Base-by-base conservation (phyloP, 2,113 vertebrate genomes). In the Camarhynchus parvulus region DNA sequence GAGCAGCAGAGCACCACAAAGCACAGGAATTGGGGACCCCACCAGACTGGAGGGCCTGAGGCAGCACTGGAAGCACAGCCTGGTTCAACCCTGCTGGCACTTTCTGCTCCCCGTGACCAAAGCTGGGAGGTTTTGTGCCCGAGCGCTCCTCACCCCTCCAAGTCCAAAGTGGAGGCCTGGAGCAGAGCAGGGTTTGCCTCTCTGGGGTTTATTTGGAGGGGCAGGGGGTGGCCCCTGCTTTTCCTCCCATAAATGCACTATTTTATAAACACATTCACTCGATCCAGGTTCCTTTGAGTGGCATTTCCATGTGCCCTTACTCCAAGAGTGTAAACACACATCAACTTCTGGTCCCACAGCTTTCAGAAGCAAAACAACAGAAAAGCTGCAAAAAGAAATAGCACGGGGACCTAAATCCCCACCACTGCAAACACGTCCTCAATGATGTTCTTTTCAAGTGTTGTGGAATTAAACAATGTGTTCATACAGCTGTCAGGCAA, bases 401-500 rank as follows among this genome's bases (percentile, higher is more conserved):
- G 95, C 93, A 91, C 9, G 31, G 89, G 69, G 96, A 95, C 66
- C 8, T 39, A 50, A 92, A 73, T 19, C 94, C 80, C 95, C 80
- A 96, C 79, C 80, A 67, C 89, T 79, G 83, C 82, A 39, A 47
- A 76, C 22, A 2, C n/a, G 37, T 46, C 86, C 89, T 91, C 30
- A 68, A 31, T 53, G 53, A 77, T 39, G 30, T 59, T 84, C 9
- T 72, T 83, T 97, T 97, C 94, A 97, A 95, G 95, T 61, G 96
- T 80, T 87, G 90, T 83, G 44, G 73, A 91, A 79, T 92, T 94
- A 95, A 77, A 95, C 95, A 91, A 93, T 50, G 90, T 93, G 92
- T 95, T 95, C 72, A 25, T 87, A 94, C 74, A 91, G 94, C 92
- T 97, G 96, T 77, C 77, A 92, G 83, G 90, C 95, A 83, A 95